These are phyloP conservation scores for Pseudomyrmex dendroicus DNA, from an alignment of 1,140 invertebrate genomes.

Conservation along the genomic window DNA sequence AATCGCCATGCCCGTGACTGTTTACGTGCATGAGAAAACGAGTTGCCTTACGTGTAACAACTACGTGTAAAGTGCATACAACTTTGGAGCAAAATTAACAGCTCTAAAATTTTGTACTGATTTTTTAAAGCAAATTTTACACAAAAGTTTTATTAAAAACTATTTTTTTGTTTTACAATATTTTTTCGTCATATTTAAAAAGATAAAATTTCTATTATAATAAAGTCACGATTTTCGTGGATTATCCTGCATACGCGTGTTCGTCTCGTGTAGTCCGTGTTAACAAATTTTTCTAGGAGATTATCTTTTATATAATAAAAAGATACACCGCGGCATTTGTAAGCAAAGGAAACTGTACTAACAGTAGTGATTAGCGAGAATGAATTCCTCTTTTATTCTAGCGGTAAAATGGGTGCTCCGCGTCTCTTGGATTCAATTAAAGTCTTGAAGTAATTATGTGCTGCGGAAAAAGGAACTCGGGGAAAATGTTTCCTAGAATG, in stretches of 20 bases:
- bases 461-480: constrained; percentile 3
- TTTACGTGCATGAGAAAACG: constrained; percentile 33
- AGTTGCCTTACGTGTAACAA: constrained; percentile 6
- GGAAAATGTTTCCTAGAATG: constrained; percentile 22
- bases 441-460: constrained; percentile 41
- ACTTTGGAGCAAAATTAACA: background rate
- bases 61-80: background rate
- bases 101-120: background rate
- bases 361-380: constrained; percentile 6
- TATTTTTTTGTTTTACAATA: background rate
- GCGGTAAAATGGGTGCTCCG: constrained; percentile 4
- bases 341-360: constrained; percentile 5
- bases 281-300: constrained; percentile 14
- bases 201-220: background rate
- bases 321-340: background rate
- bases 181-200: background rate
- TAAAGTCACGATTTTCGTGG: background rate
- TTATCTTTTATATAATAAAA: constrained; percentile 4
- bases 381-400: constrained; percentile 38
- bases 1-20: constrained; percentile 25
- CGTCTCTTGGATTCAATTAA: constrained; percentile 35
- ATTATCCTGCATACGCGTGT: background rate
- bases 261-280: background rate
- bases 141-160: constrained; percentile 8
- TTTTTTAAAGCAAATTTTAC: constrained; percentile 13